A percentile compares a stretch with the other conserved stretches of the same genome.
These are phyloP conservation scores for Drosophila bocqueti DNA, from an alignment of 1,140 invertebrate genomes.

Conservation along the genomic window DNA sequence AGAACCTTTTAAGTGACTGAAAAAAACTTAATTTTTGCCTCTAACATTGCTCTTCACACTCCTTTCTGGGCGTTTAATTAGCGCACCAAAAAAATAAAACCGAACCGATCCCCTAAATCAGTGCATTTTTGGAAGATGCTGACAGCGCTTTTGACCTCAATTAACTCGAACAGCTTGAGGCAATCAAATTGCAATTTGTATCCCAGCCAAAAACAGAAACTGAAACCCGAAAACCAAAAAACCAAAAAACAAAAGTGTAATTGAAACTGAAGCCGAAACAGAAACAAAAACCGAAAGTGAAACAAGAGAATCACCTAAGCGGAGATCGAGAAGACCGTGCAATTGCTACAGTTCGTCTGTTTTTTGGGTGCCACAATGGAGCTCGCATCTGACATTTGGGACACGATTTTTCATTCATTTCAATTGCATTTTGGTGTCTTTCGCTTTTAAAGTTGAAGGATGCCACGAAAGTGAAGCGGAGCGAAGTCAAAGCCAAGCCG, in stretches of 20 bases:
- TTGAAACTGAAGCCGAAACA: slow-evolving; percentile 45
- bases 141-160: slow-evolving; percentile 75
- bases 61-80: slow-evolving; percentile 50
- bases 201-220: slow-evolving; percentile 39
- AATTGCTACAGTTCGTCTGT: slow-evolving; percentile 70
- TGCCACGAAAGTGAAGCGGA: slow-evolving; percentile 69
- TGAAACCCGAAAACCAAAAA: slow-evolving; percentile 27
- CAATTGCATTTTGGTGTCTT: slow-evolving; percentile 63
- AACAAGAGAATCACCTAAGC: slow-evolving; percentile 54
- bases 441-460: slow-evolving; percentile 73
- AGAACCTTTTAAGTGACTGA: slow-evolving; percentile 9
- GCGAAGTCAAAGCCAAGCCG: slow-evolving; percentile 21
- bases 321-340: slow-evolving; percentile 55
- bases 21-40: slow-evolving; percentile 22
- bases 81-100: slow-evolving; percentile 15
- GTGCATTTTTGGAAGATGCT: slow-evolving; percentile 65
- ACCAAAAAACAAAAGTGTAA: slow-evolving; percentile 22
- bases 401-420: slow-evolving; percentile 72
- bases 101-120: slow-evolving; percentile 35
- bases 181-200: slow-evolving; percentile 80
- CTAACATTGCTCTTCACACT: slow-evolving; percentile 40
- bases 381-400: slow-evolving; percentile 70
- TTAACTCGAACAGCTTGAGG: slow-evolving; percentile 55
- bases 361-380: slow-evolving; percentile 48
- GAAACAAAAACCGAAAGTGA: slow-evolving; percentile 45